Conservation (phyloP, 1,140 invertebrate species). For the Zophobas morio region DNA sequence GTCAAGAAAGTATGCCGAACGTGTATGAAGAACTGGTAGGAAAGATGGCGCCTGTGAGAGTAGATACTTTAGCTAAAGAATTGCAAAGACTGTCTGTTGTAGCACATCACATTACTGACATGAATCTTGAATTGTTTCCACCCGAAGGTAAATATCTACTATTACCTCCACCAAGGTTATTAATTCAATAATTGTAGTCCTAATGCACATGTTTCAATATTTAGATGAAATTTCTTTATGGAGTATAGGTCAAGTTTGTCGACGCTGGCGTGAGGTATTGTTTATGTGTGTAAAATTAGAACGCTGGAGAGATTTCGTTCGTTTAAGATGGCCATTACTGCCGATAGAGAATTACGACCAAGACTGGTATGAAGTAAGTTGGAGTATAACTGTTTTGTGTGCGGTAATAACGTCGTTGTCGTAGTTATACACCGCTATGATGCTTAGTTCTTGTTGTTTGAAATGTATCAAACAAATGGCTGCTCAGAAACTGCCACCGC, state of each 20-base stretch:
- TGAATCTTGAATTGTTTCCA: conserved; percentile 74
- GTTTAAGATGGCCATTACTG: conserved; percentile 67
- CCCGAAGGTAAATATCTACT: conserved; percentile 70
- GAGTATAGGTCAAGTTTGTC: conserved; percentile 88
- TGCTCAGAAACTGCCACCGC: conserved; percentile 72
- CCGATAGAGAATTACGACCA: conserved; percentile 44
- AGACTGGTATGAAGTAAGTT: conserved; percentile 60
- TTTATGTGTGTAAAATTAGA: conserved; percentile 73
- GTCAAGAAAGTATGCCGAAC: conserved; percentile 67
- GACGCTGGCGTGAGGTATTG: conserved; percentile 86
- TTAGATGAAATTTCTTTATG: conserved; percentile 93
- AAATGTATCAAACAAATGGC: conserved; percentile 88
- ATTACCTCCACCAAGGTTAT: not conserved
- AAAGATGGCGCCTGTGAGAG: conserved; percentile 58
- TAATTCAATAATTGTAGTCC: conserved; percentile 73
- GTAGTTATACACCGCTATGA: conserved; percentile 73
- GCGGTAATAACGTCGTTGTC: not conserved
- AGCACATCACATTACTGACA: conserved; percentile 63
- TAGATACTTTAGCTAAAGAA: conserved; percentile 67
- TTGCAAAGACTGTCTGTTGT: conserved; percentile 69
- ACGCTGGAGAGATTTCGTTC: conserved; percentile 65
- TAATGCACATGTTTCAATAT: conserved; percentile 89
- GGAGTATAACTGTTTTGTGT: not conserved
- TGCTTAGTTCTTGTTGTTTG: conserved; percentile 86
- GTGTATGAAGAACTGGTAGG: conserved; percentile 55